Evolutionary conservation across 2,888 invertebrate species (phyloP).

Genomic region (Lithophane leautieri): DNA sequence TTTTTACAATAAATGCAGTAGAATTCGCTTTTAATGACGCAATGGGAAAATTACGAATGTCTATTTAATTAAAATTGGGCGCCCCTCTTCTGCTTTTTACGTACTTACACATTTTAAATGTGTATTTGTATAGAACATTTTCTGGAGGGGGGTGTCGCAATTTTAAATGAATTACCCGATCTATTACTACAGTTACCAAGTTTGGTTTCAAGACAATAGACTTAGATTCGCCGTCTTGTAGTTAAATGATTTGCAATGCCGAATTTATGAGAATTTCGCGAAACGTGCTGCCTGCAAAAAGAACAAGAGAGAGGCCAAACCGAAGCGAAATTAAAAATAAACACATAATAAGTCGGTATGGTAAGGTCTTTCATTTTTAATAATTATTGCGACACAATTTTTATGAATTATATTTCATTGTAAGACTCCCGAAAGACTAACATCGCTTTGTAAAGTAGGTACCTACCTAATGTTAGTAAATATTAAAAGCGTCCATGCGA

Average conservation of each 20-base stretch:
- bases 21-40: not conserved
- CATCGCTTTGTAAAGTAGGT: not conserved
- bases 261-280: not conserved
- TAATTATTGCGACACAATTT: not conserved
- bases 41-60: not conserved
- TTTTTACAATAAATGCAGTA: not conserved
- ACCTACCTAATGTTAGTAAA: not conserved
- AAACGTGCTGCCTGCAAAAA: not conserved
- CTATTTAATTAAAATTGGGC: not conserved
- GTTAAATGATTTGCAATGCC: not conserved
- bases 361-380: too few species aligned
- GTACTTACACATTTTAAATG: not conserved
- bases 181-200: not conserved
- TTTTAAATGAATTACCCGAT: constrained; percentile 1
- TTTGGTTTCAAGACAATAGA: constrained; percentile 5
- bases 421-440: not conserved
- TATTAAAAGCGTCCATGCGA: not conserved
- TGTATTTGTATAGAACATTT: not conserved
- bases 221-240: not conserved
- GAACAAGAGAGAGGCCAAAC: not conserved
- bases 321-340: not conserved
- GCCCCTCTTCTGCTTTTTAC: not conserved
- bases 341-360: too few species aligned
- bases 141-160: not conserved
- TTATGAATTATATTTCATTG: not conserved